These are phyloP conservation scores for Achroia grisella DNA, from an alignment of 1,140 invertebrate species.

Conservation along the genomic window DNA sequence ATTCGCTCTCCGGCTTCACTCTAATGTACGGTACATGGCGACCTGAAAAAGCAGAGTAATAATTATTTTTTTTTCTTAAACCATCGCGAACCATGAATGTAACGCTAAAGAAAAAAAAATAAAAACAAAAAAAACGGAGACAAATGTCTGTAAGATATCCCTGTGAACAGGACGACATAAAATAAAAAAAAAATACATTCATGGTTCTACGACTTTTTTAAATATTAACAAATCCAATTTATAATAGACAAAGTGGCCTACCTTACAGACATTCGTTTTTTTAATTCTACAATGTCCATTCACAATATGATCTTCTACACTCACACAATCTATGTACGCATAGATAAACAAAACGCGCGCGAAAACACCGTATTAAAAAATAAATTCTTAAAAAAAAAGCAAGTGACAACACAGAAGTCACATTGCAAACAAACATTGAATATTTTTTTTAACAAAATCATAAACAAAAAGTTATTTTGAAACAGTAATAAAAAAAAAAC, in stretches of 20 bases:
- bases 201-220: conserved; percentile 62
- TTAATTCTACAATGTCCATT: conserved; percentile 54
- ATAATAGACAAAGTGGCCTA: conserved; percentile 56
- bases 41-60: conserved; percentile 33
- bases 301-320: conserved; percentile 62
- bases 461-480: conserved; percentile 12
- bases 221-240: conserved; percentile 35
- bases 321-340: conserved; percentile 15
- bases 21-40: conserved; percentile 30
- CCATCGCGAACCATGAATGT: conserved; percentile 60
- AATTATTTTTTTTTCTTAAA: conserved; percentile 8
- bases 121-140: conserved; percentile 19
- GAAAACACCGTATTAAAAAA: not conserved
- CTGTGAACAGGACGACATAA: conserved; percentile 18
- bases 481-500: conserved; percentile 17
- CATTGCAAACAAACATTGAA: conserved; percentile 68
- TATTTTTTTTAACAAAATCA: conserved; percentile 16
- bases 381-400: conserved; percentile 20
- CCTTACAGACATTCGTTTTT: conserved; percentile 69
- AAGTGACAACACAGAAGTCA: conserved; percentile 53
- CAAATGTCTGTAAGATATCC: conserved; percentile 69
- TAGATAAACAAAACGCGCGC: conserved; percentile 2
- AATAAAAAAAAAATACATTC: conserved; percentile 39
- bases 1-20: conserved; percentile 60
- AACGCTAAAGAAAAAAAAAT: conserved; percentile 8